These are phyloP conservation scores for Sarcophaga peregrina DNA, from an alignment of 1,140 invertebrate genomes.

Conservation along the genomic window DNA sequence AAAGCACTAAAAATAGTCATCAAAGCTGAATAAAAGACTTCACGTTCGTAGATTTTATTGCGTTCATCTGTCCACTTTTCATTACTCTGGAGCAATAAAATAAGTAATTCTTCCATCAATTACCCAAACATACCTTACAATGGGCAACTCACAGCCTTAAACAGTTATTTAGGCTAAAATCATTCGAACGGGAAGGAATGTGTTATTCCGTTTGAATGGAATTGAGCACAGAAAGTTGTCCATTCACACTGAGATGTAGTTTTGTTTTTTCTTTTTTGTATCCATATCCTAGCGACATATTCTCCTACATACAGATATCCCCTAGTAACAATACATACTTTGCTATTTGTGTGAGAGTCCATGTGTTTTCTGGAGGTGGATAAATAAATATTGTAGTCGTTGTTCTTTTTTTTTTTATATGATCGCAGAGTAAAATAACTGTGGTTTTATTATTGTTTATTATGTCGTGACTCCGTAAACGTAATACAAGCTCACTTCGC, in stretches of 20 bases:
- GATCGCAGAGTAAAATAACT: not conserved
- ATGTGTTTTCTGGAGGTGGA: not conserved
- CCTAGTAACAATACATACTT: too few relatives aligned
- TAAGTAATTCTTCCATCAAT: not conserved
- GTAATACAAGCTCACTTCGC: not conserved
- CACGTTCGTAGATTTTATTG: not conserved
- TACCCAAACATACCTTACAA: not conserved
- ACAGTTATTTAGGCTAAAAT: not conserved
- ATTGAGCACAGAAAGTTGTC: too few relatives aligned
- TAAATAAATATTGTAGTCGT: not conserved
- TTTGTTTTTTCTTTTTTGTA: too few relatives aligned
- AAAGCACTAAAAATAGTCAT: slow-evolving; percentile 14
- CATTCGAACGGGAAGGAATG: too few relatives aligned
- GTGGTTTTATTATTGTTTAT: slow-evolving; percentile 12
- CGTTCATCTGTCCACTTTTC: not conserved
- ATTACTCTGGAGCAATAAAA: not conserved
- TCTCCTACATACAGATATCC: too few relatives aligned
- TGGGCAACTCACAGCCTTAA: not conserved
- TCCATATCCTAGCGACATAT: too few relatives aligned
- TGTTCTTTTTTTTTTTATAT: not conserved
- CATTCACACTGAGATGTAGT: not conserved
- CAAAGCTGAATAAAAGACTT: not conserved
- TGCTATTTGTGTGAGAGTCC: not conserved
- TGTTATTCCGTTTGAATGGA: too few relatives aligned
- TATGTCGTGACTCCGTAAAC: not conserved